Evolutionary conservation across 2,797 vertebrate genomes (phyloP), one percentile per base, ranked within the genome.

Genomic region (Lophius americanus): DNA sequence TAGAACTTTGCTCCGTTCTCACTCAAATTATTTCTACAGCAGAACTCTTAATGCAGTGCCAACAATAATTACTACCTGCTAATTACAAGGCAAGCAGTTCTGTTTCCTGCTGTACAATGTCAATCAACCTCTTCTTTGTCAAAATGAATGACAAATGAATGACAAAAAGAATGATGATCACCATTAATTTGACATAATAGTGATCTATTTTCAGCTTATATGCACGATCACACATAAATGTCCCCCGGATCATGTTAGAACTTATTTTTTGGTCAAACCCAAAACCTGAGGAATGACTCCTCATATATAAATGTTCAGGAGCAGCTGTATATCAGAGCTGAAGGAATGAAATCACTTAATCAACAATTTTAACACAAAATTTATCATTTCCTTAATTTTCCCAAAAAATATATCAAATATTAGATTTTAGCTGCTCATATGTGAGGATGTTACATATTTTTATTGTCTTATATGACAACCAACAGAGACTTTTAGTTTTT

Each of bases 41-140:
- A 56, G 52, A 60, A 51, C 49, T 54, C 36, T 12, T 39, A 3
- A 5, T n/a, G 59, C 23, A 42, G 37, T 39, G 23, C 12, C 14
- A 59, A n/a, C 39, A 48, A 38, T 58, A 9, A 49, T 60, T 47
- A 13, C 11, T 32, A 51, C 36, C 33, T 13, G 12, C 12, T 56
- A 12, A 48, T 32, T 3, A 47, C 12, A 54, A 23, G 33, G 38
- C 10, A 9, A 32, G 3, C 12, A 14, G 35, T 54, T 42, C 58
- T 39, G 37, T 39, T 37, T 49, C 4, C 38, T 43, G 35, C 36
- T 42, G 11, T 3, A 54, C 42, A 2, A 60, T 0, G 2, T 59
- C 33, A 50, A 59, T 70, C 51, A 57, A 53, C 44, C 43, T 46
- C 4, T 7, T 2, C 56, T 64, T 68, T 23, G 23, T 23, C 23